Evolutionary conservation across 1,140 invertebrate species (phyloP), one percentile per base, ranked within the genome.

Genomic region (Bombus vancouverensis): DNA sequence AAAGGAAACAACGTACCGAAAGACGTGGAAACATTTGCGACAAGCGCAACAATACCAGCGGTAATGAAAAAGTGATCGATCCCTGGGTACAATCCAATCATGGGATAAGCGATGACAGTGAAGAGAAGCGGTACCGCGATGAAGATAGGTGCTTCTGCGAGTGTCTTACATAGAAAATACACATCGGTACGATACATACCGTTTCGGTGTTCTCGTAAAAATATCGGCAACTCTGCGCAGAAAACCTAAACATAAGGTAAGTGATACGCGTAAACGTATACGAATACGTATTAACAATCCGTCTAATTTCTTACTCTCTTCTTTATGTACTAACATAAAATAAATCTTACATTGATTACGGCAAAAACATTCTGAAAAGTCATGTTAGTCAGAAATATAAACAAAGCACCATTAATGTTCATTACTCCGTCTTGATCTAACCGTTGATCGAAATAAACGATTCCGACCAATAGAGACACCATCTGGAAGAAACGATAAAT

Each of bases 401-500:
- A 99, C 37, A 99, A 96, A n/a, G 97, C 98, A 73, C 99, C 99
- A 93, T 99, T 99, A 83, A 99, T 98, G 93, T 99, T 99, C 97
- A 98, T 98, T 0, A 99, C 97, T 9, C 98, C 98, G 90, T 98
- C 97, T 94, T 99, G 97, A 91, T 98, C 97, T 57, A 98, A 92
- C 90, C 96, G 95, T 93, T 99, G 98, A 1, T 97, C 97, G 92
- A 97, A 98, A 95, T 98, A 99, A 81, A 99, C 97, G 9, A 98
- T 93, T 12, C 98, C 98, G 86, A 99, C 97, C 6, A 99, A 93
- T 13, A 98, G 92, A 10, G 98, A 97, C 12, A 99, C 97, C 95
- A 98, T 97, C 98, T 98, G 91, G 57, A 96, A 95, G 87, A 87
- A 83, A 87, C 71, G 86, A 44, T n/a, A 77, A 44, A 8, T 71